Evolutionary conservation across 2,888 invertebrate genomes (phyloP), one percentile per base, ranked within the genome.

Genomic region (Tinea pellionella): DNA sequence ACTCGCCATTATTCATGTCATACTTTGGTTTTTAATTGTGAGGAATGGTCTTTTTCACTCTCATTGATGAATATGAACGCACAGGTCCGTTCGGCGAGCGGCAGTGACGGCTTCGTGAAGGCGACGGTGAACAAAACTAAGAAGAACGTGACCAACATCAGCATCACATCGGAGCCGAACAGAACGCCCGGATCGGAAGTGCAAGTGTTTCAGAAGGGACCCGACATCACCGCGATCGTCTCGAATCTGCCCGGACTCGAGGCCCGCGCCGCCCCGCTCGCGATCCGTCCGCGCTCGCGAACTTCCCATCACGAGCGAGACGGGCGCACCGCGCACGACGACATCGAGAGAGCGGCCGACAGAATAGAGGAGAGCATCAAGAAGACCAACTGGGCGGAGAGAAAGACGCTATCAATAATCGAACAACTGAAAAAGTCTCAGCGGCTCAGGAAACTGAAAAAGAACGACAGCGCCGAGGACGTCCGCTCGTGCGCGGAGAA

Each of bases 141-240:
- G 66, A 89, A 89, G 72, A 93, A 93, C 71, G 90, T 92, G 11
- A 93, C 92, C 29, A 92, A 92, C 72, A 93, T 92, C 60, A 92
- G 89, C 73, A 93, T 93, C 66, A 91, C 90, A 11, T 87, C 91
- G 8, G 90, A 90, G 63, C 84, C 88, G 4, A 71, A 71, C 6
- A 70, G 73, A 60, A 77, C 80, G n/a, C 83, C 84, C 55, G 80
- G 88, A 58, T 78, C 85, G 6, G 89, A 90, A 70, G 86, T 89
- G 60, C 81, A 91, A 70, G 91, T 94, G 56, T 94, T 92, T 71
- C 94, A 94, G 75, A 92, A 94, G 68, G 94, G 94, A 0, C 93
- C 93, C 30, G 94, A 94, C 69, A 92, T 94, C 24, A 94, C 93
- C 0, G 91, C 94, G 0, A 78, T 94, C 16, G 91, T 94, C 0